These are phyloP conservation scores for Mixornis gularis DNA, from an alignment of 2,113 vertebrate species.

Conservation along the genomic window DNA sequence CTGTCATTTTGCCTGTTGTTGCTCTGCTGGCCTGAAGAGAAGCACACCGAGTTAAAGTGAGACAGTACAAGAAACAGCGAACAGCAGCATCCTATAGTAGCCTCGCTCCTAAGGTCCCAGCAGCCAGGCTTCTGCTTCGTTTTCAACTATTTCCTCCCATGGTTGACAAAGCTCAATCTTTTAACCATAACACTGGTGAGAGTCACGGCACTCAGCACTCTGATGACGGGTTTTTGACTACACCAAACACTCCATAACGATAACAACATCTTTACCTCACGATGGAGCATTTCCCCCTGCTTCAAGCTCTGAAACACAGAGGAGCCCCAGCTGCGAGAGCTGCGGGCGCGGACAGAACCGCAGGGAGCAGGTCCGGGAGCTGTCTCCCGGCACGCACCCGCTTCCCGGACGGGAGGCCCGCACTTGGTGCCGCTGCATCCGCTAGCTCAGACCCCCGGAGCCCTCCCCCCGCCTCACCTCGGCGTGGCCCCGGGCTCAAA, in stretches of 20 bases:
- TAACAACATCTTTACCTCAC: not conserved
- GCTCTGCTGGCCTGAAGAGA: not conserved
- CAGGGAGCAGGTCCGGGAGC: fast-evolving
- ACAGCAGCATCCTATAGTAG: fast-evolving
- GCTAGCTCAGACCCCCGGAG: fast-evolving
- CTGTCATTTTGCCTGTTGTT: conserved; percentile 67
- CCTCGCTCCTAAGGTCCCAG: fast-evolving
- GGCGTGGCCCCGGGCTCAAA: not conserved
- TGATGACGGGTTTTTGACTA: fast-evolving
- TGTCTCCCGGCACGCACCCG: fast-evolving
- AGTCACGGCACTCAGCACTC: not conserved
- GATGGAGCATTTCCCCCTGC: fast-evolving
- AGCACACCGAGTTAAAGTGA: not conserved
- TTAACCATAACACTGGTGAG: fast-evolving
- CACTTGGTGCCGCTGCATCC: fast-evolving
- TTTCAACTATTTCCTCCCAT: not conserved
- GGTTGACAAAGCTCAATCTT: fast-evolving
- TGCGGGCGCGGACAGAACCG: fast-evolving
- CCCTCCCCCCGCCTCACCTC: not conserved
- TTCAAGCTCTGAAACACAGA: fast-evolving
- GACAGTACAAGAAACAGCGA: not conserved
- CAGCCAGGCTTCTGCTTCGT: not conserved
- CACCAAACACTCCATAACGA: fast-evolving
- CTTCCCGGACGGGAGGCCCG: too few species aligned
- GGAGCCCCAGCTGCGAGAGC: not conserved